These are phyloP conservation scores for Sardina pilchardus DNA, from an alignment of 2,113 vertebrate genomes.

Conservation along the genomic window DNA sequence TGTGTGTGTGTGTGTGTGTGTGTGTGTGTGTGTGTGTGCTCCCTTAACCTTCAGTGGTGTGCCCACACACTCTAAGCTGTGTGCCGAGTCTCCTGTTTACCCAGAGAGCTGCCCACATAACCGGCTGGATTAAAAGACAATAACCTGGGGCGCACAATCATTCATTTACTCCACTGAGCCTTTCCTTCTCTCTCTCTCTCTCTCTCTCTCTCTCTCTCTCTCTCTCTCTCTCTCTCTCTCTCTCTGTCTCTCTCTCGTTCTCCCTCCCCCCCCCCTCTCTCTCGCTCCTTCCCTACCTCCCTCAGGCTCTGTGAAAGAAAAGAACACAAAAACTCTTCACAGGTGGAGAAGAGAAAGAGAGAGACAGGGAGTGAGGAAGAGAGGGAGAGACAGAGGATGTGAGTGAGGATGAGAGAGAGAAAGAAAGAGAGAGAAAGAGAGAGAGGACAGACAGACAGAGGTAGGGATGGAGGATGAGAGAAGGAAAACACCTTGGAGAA, in stretches of 20 bases:
- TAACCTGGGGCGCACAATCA: conserved; percentile 54
- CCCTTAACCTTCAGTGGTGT: conserved; percentile 68
- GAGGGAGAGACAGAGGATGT: too few relatives aligned
- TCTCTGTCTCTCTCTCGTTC: too few relatives aligned
- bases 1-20: conserved; percentile 27
- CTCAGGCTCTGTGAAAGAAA: too few relatives aligned
- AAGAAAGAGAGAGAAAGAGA: too few relatives aligned
- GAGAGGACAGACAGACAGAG: too few relatives aligned
- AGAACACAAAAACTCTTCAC: background rate
- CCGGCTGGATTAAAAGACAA: conserved; percentile 63
- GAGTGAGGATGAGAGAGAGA: too few relatives aligned
- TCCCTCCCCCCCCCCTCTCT: background rate
- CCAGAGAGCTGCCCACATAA: conserved; percentile 52
- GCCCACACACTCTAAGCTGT: conserved; percentile 32
- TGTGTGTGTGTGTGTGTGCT: conserved; percentile 45
- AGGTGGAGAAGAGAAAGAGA: too few relatives aligned
- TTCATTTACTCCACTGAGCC: conserved; percentile 63
- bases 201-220: conserved; percentile 31
- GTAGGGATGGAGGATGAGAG: too few relatives aligned
- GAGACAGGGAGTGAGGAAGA: too few relatives aligned
- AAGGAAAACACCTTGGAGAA: too few relatives aligned
- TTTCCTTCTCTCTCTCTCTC: conserved; percentile 39
- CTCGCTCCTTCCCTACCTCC: too few relatives aligned
- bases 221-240: conserved; percentile 26
- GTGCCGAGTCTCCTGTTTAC: conserved; percentile 56